Base-by-base conservation (phyloP, 2,113 vertebrate genomes). In the Silurus meridionalis region DNA sequence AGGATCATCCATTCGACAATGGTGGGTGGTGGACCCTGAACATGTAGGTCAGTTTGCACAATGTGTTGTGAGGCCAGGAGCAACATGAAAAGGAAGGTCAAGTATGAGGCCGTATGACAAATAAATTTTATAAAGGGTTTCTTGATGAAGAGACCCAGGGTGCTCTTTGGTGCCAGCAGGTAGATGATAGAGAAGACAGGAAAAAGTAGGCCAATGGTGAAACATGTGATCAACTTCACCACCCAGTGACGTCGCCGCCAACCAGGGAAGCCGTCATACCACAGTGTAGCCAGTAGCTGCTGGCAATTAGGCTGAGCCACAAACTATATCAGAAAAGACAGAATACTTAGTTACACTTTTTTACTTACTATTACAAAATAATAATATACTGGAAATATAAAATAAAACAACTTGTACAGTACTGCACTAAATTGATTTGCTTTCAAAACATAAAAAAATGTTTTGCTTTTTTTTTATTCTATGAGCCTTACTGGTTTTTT, bases 291-390 rank as follows among this genome's bases (percentile, higher is more conserved):
- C 64, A 99, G 94, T 1, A 99, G 95, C 94, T 99, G 98, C 93
- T 99, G 98, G 91, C 98, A 99, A 93, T 99, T 99, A 0, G 98
- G 98, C 94, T 99, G 98, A 82, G 98, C 96, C 60, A 99, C 98
- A 90, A 99, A 99, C 98, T 99, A 90, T 15, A 69, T 72, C 25
- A 21, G 3, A 48, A 53, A 50, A 77, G 25, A 67, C 46, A 84
- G 17, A 60, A 61, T 5, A 15, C 8, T 1, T 71, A 75, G 6
- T 63, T 52, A 81, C 6, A 61, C 1, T 23, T 52, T 23, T 14
- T 8, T 17, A 19, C 48, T 8, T 55, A 77, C 17, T 5, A 23
- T 74, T 9, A 21, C 9, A 52, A 74, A 17, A 72, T 1, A 21
- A 50, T 74, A 53, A 75, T n/a, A 9, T 53, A 74, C 71, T 52